Evolutionary conservation across 1,140 invertebrate species (phyloP).

Genomic region (Aethina tumida): DNA sequence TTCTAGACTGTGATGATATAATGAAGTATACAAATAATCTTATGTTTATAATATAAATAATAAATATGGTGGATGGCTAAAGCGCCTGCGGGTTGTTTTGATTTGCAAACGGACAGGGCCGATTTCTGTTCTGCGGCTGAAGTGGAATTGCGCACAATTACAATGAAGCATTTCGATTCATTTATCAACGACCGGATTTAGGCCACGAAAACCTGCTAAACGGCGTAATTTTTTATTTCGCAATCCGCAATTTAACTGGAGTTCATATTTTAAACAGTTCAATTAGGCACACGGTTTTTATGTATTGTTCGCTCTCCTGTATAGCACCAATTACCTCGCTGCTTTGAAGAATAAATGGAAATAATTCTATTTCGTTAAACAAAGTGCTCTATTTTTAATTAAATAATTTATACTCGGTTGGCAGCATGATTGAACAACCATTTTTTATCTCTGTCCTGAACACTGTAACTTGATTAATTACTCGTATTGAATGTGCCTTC

Average conservation of each 20-base stretch:
- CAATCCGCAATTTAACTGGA: background rate
- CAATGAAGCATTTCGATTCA: slow-evolving; percentile 1
- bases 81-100: too few species aligned
- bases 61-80: too few species aligned
- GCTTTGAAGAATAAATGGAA: slow-evolving; percentile 2
- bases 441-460: too few species aligned
- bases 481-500: too few species aligned
- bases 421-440: too few species aligned
- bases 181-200: slow-evolving; percentile 1
- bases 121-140: slow-evolving; percentile 1
- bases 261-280: slow-evolving; percentile 3
- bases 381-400: slow-evolving; percentile 3
- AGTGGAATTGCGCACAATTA: slow-evolving; percentile 2
- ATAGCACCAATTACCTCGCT: slow-evolving; percentile 1
- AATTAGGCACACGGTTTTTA: slow-evolving; percentile 1
- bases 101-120: background rate
- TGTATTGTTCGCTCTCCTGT: slow-evolving; percentile 1
- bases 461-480: too few species aligned
- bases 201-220: slow-evolving; percentile 3
- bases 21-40: too few species aligned
- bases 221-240: slow-evolving; percentile 2
- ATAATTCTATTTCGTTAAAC: slow-evolving; percentile 3
- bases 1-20: too few species aligned
- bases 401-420: slow-evolving; percentile 1
- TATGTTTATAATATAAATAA: too few species aligned